Conservation (phyloP, 2,888 invertebrate species). For the Bembecia ichneumoniformis region DNA sequence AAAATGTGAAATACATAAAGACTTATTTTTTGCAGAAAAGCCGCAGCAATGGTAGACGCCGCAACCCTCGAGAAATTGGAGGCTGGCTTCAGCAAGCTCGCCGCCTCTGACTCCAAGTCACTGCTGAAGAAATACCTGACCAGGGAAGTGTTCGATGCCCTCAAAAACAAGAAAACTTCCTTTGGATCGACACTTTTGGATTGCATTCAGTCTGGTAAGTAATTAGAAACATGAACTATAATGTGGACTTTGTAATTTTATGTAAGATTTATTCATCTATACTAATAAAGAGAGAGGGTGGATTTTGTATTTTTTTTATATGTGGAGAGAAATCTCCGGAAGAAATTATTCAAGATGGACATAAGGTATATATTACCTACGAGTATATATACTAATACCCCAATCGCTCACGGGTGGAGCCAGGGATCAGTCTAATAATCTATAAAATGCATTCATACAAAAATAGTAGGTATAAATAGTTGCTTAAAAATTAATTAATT, state of each 20-base stretch:
- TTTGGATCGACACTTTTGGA: slow-evolving; percentile 95
- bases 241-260: background rate
- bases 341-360: too few species aligned
- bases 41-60: slow-evolving; percentile 91
- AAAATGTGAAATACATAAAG: background rate
- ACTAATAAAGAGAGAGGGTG: too few species aligned
- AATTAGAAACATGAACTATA: background rate
- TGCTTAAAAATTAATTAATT: too few species aligned
- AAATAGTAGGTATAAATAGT: too few species aligned
- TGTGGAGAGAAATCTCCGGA: too few species aligned
- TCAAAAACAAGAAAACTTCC: slow-evolving; percentile 93
- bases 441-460: too few species aligned
- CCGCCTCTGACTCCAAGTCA: slow-evolving; percentile 92
- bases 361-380: too few species aligned
- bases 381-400: too few species aligned
- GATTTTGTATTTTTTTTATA: too few species aligned
- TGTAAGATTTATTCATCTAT: too few species aligned
- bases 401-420: too few species aligned
- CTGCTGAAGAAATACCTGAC: slow-evolving; percentile 96
- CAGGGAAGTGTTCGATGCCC: slow-evolving; percentile 89
- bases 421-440: too few species aligned
- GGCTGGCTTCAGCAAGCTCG: slow-evolving; percentile 89
- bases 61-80: slow-evolving; percentile 93
- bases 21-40: slow-evolving; percentile 71
- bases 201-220: slow-evolving; percentile 92